A percentile compares a stretch with the other conserved stretches of the same genome.
These are phyloP conservation scores for Phataginus tricuspis DNA, from an alignment of 2,797 vertebrate genomes.

Conservation along the genomic window DNA sequence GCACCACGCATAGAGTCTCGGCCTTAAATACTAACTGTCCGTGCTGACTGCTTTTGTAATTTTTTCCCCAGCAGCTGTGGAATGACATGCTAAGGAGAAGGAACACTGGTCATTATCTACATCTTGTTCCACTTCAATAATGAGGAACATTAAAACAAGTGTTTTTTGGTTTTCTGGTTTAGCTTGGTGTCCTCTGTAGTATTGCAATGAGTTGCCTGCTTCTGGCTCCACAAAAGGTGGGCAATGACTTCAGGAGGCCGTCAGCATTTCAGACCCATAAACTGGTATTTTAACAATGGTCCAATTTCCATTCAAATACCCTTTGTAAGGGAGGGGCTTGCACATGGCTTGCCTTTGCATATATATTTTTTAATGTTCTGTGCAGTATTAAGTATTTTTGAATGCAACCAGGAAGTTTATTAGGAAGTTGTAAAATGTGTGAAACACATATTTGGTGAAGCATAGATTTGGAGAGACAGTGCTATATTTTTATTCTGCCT, in stretches of 20 bases:
- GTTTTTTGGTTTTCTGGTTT: not conserved
- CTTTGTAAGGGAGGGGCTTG: too few relatives aligned
- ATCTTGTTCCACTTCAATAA: not conserved
- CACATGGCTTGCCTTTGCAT: not conserved
- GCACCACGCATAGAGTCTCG: rapidly evolving
- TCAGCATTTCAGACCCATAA: not conserved
- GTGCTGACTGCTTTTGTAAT: rapidly evolving
- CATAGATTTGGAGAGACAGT: not conserved
- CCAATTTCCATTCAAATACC: not conserved
- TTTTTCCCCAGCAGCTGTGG: not conserved
- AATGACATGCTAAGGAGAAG: not conserved
- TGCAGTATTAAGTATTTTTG: not conserved
- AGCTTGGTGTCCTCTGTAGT: rapidly evolving
- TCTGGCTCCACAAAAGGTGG: not conserved
- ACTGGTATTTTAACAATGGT: not conserved
- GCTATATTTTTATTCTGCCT: not conserved
- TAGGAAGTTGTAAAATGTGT: not conserved
- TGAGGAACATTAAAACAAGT: not conserved
- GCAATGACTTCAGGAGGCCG: not conserved
- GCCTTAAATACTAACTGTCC: not conserved
- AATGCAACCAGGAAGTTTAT: not conserved
- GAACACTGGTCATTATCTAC: not conserved
- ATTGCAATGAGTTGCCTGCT: not conserved
- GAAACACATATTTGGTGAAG: constrained; percentile 17
- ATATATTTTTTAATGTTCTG: not conserved